These are phyloP conservation scores for Neosalanx taihuensis DNA, from an alignment of 2,797 vertebrate genomes.

Conservation along the genomic window DNA sequence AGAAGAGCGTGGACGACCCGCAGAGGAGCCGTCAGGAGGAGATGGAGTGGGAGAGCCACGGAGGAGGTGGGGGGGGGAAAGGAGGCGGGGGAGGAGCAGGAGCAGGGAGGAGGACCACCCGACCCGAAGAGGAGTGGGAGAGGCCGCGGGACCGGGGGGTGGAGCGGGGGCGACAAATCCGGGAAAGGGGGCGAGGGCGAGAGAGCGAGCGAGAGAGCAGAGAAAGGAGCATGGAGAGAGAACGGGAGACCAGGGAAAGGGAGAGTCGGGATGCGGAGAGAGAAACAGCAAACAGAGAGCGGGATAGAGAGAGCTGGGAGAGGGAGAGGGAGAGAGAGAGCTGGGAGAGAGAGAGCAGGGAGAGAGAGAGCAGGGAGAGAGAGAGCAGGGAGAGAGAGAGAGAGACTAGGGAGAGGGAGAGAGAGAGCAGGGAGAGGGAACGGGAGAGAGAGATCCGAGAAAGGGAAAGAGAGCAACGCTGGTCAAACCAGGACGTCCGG, in stretches of 20 bases:
- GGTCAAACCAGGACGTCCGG: slow-evolving; percentile 36
- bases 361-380: slow-evolving; percentile 17
- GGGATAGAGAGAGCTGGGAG: slow-evolving; percentile 10
- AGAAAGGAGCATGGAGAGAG: slow-evolving; percentile 5
- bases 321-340: background rate
- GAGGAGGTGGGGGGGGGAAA: slow-evolving; percentile 44
- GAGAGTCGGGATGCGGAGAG: background rate
- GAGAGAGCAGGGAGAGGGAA: slow-evolving; percentile 26
- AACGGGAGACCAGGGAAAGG: background rate
- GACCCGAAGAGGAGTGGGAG: slow-evolving; percentile 15
- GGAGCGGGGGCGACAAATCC: background rate
- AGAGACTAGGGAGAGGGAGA: background rate
- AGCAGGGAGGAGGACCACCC: slow-evolving; percentile 18
- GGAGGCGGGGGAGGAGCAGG: slow-evolving; percentile 59
- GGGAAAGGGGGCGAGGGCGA: background rate
- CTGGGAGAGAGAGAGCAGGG: background rate
- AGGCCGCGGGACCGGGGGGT: background rate
- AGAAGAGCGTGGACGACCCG: slow-evolving; percentile 72
- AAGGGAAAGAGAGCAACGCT: slow-evolving; percentile 39
- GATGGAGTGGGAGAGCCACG: slow-evolving; percentile 54
- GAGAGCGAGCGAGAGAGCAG: slow-evolving; percentile 5
- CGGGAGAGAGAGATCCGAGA: slow-evolving; percentile 50
- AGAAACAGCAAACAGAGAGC: background rate
- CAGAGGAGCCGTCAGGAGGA: slow-evolving; percentile 64
- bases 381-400: slow-evolving; percentile 2